Conservation (phyloP, 64 coral and sea anemone genomes). For the Actinia tenebrosa region DNA sequence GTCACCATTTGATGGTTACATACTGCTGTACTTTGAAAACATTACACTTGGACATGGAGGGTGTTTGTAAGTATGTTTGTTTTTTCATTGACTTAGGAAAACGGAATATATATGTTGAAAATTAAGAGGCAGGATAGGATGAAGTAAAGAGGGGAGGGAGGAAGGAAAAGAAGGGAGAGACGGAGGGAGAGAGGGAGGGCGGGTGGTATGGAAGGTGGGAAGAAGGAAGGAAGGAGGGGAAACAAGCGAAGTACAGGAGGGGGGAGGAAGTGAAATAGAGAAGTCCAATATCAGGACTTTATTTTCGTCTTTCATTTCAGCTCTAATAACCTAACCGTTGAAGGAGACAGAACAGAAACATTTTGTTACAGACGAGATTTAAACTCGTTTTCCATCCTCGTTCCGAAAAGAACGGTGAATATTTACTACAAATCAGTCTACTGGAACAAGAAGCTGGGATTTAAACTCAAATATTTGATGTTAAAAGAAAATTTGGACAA, state of each 20-base stretch:
- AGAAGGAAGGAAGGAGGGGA: background rate
- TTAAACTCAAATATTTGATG: background rate
- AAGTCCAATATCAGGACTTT: background rate
- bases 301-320: background rate
- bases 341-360: background rate
- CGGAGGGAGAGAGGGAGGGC: no score
- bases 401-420: background rate
- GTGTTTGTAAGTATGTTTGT: background rate
- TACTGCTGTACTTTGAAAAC: background rate
- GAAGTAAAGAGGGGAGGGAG: background rate
- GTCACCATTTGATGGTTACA: background rate
- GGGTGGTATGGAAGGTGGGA: no score
- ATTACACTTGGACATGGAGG: background rate
- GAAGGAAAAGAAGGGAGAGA: background rate
- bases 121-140: no score
- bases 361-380: background rate
- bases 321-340: background rate
- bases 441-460: background rate
- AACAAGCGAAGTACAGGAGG: no score
- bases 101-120: background rate
- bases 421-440: conserved; percentile 6
- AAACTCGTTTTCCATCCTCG: background rate
- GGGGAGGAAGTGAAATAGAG: no score
- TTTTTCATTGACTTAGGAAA: background rate
- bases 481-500: background rate